Percentiles rank a stretch among this genome's conserved stretches.
Conservation (phyloP, 2,797 vertebrate species). For the Babyrousa celebensis region DNA sequence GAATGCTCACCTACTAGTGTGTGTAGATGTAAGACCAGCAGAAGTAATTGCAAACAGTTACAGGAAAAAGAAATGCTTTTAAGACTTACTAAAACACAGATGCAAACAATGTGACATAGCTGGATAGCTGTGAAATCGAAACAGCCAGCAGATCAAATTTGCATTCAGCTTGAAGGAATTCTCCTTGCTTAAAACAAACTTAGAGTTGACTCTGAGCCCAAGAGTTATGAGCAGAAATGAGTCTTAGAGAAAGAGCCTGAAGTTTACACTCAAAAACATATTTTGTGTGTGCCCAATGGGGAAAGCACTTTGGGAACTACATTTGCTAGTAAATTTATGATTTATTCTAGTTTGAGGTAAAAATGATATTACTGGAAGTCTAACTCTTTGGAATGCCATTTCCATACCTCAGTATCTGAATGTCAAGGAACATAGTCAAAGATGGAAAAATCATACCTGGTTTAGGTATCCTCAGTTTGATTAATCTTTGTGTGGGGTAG, state of each 20-base stretch:
- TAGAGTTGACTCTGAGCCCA: constrained; percentile 56
- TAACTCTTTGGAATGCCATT: constrained; percentile 1
- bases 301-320: constrained; percentile 71
- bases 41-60: constrained; percentile 69
- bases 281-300: constrained; percentile 70
- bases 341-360: constrained; percentile 19
- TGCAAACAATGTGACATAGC: constrained; percentile 58
- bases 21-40: neutral
- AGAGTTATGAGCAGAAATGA: constrained; percentile 66
- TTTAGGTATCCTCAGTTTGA: neutral
- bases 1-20: constrained; percentile 44
- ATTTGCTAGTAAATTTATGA: constrained; percentile 10
- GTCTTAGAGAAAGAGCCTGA: constrained; percentile 69
- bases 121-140: constrained; percentile 35
- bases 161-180: constrained; percentile 33
- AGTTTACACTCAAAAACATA: constrained; percentile 74
- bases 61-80: constrained; percentile 75
- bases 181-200: constrained; percentile 65
- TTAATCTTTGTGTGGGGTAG: neutral
- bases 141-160: constrained; percentile 18
- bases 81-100: constrained; percentile 28
- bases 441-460: neutral
- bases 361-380: neutral
- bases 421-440: neutral
- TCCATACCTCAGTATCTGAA: neutral